Conservation (phyloP, 2,888 invertebrate genomes). For the Eurytoma californica region DNA sequence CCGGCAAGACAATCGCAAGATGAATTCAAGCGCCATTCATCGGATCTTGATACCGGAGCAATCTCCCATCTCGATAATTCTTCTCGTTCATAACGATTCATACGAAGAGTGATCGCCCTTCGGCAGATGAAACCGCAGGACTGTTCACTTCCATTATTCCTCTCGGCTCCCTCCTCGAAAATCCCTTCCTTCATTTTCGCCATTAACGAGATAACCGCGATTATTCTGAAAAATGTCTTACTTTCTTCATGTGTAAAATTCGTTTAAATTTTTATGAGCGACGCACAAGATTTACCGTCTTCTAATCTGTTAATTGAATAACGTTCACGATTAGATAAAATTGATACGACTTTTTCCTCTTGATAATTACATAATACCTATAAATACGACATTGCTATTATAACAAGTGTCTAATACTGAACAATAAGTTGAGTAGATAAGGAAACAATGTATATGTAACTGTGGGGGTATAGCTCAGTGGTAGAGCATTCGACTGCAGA, state of each 20-base stretch:
- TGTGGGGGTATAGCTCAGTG: slow-evolving; percentile 83
- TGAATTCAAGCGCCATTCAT: slow-evolving; percentile 66
- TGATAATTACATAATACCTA: no score
- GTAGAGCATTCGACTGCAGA: slow-evolving; percentile 86
- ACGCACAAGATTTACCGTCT: no score
- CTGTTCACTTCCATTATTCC: slow-evolving; percentile 44
- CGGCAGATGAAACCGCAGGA: slow-evolving; percentile 49
- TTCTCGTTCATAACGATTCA: slow-evolving; percentile 58
- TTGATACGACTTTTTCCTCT: neutral
- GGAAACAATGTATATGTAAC: slow-evolving; percentile 1
- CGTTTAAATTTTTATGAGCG: no score
- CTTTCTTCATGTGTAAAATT: no score
- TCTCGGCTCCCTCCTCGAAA: slow-evolving; percentile 19
- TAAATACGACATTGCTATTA: no score
- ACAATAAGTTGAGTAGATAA: neutral
- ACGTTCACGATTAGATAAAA: no score
- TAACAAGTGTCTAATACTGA: no score
- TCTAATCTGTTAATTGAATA: no score
- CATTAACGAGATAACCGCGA: neutral
- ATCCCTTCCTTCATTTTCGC: slow-evolving; percentile 25
- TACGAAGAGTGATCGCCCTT: slow-evolving; percentile 49
- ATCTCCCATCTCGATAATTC: slow-evolving; percentile 67
- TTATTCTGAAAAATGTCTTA: no score
- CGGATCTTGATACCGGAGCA: slow-evolving; percentile 64
- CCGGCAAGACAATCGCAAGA: slow-evolving; percentile 64